Conservation (phyloP, 2,888 invertebrate genomes). For the Stenchaetothrips biformis region DNA sequence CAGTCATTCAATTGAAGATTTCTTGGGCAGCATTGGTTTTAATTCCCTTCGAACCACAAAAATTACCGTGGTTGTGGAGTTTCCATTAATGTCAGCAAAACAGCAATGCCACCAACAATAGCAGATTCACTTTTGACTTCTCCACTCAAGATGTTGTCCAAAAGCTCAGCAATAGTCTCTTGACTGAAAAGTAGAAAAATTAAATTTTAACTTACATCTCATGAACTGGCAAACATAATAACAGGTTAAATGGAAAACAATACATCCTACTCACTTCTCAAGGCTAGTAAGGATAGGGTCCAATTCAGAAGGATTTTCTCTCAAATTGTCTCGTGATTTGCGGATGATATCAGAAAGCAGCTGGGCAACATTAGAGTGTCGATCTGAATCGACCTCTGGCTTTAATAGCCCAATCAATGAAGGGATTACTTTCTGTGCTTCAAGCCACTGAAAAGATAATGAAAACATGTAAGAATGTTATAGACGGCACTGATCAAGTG, state of each 20-base stretch:
- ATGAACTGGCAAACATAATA: background rate
- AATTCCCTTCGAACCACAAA: slow-evolving; percentile 9
- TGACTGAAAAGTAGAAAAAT: slow-evolving; percentile 49
- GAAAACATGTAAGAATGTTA: slow-evolving; percentile 29
- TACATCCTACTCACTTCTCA: slow-evolving; percentile 59
- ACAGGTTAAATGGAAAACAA: slow-evolving; percentile 31
- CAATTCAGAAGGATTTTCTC: slow-evolving; percentile 55
- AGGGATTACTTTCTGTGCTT: slow-evolving; percentile 80
- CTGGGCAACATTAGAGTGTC: slow-evolving; percentile 82
- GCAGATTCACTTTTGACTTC: slow-evolving; percentile 60
- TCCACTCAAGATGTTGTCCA: slow-evolving; percentile 69
- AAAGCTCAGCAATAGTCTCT: slow-evolving; percentile 62
- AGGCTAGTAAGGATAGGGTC: slow-evolving; percentile 69
- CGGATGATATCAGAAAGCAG: slow-evolving; percentile 81
- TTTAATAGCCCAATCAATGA: slow-evolving; percentile 64
- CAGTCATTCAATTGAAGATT: background rate
- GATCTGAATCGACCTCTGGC: slow-evolving; percentile 63
- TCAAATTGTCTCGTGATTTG: slow-evolving; percentile 58
- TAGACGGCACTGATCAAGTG: slow-evolving; percentile 28
- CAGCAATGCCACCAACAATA: slow-evolving; percentile 72
- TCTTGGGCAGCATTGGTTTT: background rate
- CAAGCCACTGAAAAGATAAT: slow-evolving; percentile 69
- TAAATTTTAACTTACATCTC: slow-evolving; percentile 1
- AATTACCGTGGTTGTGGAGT: slow-evolving; percentile 49
- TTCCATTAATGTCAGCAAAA: slow-evolving; percentile 68